These are phyloP conservation scores for Percopsis transmontana DNA, from an alignment of 2,113 vertebrate genomes.

Conservation along the genomic window DNA sequence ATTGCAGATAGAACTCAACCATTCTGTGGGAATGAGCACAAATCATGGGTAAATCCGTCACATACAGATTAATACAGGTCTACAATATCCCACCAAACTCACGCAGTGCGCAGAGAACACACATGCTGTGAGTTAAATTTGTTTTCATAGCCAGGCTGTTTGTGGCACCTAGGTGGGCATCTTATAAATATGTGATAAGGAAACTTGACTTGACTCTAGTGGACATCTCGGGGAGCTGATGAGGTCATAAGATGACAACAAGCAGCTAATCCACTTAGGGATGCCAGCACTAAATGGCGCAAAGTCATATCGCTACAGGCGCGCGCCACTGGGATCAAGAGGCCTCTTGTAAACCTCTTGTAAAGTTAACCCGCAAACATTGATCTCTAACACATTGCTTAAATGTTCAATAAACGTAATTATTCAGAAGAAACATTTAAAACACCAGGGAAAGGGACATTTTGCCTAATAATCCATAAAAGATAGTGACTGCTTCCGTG, in stretches of 20 bases:
- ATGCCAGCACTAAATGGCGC: neutral
- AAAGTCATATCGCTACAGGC: neutral
- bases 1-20: no score
- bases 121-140: conserved; percentile 2
- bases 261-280: neutral
- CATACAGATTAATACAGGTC: no score
- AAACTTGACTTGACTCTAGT: no score
- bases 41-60: no score
- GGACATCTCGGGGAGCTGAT: no score
- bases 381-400: neutral
- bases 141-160: conserved; percentile 2
- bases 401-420: neutral
- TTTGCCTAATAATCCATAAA: no score
- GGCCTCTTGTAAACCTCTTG: neutral
- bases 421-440: no score
- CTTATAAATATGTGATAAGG: conserved; percentile 2
- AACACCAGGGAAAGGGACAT: no score
- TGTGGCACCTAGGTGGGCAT: neutral
- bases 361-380: neutral
- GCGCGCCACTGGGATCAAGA: neutral
- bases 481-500: conserved; percentile 25
- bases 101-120: neutral
- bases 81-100: no score
- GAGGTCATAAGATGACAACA: neutral
- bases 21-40: no score